Conservation (phyloP, 92 coral and sea anemone species). For the Blastomussa wellsi region DNA sequence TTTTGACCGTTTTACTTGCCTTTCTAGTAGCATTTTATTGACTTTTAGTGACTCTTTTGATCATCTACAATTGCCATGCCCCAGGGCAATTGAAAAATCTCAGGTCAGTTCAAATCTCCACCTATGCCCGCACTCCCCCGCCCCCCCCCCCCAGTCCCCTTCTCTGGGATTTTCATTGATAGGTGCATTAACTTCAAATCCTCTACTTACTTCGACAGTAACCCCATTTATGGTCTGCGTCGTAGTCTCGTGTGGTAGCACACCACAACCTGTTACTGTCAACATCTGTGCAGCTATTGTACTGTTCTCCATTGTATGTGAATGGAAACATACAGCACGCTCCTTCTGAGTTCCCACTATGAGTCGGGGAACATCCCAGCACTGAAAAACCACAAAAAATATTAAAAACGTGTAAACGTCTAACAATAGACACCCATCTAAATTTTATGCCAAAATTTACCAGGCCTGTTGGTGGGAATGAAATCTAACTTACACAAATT, state of each 20-base stretch:
- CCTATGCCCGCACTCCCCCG: too few relatives aligned
- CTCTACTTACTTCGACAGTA: conserved; percentile 83
- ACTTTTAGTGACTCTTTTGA: too few relatives aligned
- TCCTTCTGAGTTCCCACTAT: conserved; percentile 90
- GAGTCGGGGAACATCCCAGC: conserved; percentile 84
- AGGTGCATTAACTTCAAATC: too few relatives aligned
- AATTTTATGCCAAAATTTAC: background rate
- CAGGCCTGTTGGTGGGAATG: background rate
- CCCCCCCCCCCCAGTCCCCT: too few relatives aligned
- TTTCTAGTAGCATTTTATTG: too few relatives aligned
- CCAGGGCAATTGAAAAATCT: too few relatives aligned
- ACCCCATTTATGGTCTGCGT: conserved; percentile 90
- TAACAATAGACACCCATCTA: too few relatives aligned
- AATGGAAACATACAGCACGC: conserved; percentile 97
- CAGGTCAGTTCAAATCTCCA: too few relatives aligned
- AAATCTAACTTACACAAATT: background rate
- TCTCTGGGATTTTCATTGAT: too few relatives aligned
- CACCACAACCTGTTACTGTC: conserved; percentile 86
- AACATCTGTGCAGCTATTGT: conserved; percentile 74
- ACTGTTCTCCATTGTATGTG: conserved; percentile 68
- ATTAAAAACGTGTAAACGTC: too few relatives aligned
- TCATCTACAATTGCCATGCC: too few relatives aligned
- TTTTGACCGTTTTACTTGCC: too few relatives aligned
- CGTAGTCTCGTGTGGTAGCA: conserved; percentile 86
- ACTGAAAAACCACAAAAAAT: conserved; percentile 35